Conservation (phyloP, 2,888 invertebrate genomes). For the Stenurella melanura region DNA sequence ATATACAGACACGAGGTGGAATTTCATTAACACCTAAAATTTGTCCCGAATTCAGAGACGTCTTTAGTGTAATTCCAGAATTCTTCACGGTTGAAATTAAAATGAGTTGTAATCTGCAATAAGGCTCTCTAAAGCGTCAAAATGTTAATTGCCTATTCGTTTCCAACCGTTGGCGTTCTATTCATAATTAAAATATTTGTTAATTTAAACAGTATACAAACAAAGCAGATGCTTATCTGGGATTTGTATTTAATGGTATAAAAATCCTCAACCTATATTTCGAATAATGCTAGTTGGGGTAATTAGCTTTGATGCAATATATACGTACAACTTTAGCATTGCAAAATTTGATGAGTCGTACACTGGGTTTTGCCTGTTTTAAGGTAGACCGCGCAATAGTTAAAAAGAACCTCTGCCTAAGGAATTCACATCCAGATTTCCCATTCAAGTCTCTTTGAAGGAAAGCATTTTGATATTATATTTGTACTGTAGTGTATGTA, state of each 20-base stretch:
- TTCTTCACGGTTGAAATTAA: conserved; percentile 2
- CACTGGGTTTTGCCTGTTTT: no score
- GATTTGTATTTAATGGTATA: not conserved
- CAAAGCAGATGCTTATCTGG: conserved; percentile 21
- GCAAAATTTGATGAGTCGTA: not conserved
- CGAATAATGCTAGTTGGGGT: not conserved
- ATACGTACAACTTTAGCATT: not conserved
- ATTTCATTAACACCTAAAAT: not conserved
- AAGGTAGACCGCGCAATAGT: no score
- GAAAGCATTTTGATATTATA: no score
- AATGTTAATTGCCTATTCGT: conserved; percentile 1
- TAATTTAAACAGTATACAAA: conserved; percentile 14
- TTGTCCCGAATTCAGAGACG: not conserved
- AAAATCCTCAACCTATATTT: conserved; percentile 28
- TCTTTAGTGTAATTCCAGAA: not conserved
- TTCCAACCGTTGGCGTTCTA: not conserved
- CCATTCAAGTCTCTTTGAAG: no score
- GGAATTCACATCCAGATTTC: no score
- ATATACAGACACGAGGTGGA: not conserved
- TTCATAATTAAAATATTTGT: conserved; percentile 11
- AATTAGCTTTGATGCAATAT: not conserved
- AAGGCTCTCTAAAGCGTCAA: not conserved
- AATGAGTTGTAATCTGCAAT: not conserved
- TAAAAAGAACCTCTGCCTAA: no score
- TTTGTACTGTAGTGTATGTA: no score